phyloP scores from a whole-genome alignment of 2,113 vertebrate genomes.

The Accipiter cooperii region DNA sequence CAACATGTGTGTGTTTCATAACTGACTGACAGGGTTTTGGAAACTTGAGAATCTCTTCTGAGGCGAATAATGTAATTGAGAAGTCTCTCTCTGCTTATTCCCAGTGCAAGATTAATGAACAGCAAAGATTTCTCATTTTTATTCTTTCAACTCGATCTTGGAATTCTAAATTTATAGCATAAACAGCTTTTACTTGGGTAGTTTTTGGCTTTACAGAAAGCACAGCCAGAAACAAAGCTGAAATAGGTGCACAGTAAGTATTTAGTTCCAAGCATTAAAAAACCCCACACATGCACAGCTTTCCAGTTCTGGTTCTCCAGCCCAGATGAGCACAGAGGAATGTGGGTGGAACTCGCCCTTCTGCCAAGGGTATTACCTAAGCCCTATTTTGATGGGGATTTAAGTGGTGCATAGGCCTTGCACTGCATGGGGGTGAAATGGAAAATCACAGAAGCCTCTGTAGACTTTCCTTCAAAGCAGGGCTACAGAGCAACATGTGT shows the following conservation, averaged over 20 bases:
- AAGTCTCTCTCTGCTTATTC: neutral
- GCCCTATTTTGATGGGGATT: slow-evolving; percentile 38
- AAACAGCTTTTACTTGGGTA: neutral
- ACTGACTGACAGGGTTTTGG: neutral
- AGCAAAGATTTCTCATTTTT: neutral
- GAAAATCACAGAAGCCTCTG: slow-evolving; percentile 40
- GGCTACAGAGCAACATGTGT: rapidly evolving
- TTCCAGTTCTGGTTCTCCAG: slow-evolving; percentile 29
- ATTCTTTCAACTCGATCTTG: neutral
- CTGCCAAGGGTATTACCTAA: slow-evolving; percentile 60
- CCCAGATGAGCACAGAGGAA: slow-evolving; percentile 55
- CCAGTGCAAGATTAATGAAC: neutral
- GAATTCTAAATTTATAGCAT: neutral
- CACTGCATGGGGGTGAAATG: neutral
- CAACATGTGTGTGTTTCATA: neutral
- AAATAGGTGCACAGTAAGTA: neutral
- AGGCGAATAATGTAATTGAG: neutral
- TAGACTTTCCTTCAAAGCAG: neutral
- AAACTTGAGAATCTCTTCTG: neutral
- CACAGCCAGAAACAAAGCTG: neutral
- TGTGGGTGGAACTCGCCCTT: slow-evolving; percentile 51
- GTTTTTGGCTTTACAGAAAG: neutral
- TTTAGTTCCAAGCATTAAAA: neutral
- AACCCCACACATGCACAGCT: neutral
- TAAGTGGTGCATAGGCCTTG: slow-evolving; percentile 18